Conservation (phyloP, 1,140 invertebrate species). For the Drosophila sp. region DNA sequence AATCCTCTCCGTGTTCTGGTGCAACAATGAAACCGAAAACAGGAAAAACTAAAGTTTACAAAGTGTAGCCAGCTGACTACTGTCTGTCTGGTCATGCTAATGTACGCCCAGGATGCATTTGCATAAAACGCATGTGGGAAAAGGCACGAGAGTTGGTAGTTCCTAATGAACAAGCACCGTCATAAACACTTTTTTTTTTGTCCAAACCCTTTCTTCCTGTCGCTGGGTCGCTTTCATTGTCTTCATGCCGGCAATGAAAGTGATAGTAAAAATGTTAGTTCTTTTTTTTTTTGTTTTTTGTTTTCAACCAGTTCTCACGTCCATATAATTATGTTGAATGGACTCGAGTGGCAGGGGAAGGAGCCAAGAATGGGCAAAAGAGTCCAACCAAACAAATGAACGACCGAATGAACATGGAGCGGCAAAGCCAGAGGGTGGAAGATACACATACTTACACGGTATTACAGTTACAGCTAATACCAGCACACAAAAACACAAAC, state of each 20-base stretch:
- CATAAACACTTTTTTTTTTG: conserved; percentile 56
- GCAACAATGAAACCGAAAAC: conserved; percentile 61
- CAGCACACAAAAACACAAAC: conserved; percentile 16
- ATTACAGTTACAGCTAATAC: conserved; percentile 16
- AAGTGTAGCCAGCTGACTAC: conserved; percentile 31
- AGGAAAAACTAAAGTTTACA: conserved; percentile 28
- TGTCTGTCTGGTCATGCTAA: conserved; percentile 52
- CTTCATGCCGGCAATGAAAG: conserved; percentile 43
- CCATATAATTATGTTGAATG: conserved; percentile 48
- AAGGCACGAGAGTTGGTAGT: conserved; percentile 14
- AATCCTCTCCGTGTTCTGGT: conserved; percentile 11
- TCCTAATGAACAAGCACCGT: conserved; percentile 53
- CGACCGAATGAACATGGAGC: conserved; percentile 26
- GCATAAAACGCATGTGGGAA: conserved; percentile 36
- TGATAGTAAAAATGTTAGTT: conserved; percentile 65
- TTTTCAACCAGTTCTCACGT: conserved; percentile 45
- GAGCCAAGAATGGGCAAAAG: conserved; percentile 20
- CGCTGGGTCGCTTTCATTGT: background rate
- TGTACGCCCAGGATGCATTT: conserved; percentile 50
- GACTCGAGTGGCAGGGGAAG: conserved; percentile 17
- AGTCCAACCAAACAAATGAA: conserved; percentile 44
- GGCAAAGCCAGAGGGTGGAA: background rate
- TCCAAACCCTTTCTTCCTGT: background rate
- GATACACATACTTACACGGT: conserved; percentile 17
- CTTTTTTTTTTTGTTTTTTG: conserved; percentile 10